Evolutionary conservation across 2,113 vertebrate species (phyloP), one percentile per base, ranked within the genome.

Genomic region (Melanotaenia duboulayi): DNA sequence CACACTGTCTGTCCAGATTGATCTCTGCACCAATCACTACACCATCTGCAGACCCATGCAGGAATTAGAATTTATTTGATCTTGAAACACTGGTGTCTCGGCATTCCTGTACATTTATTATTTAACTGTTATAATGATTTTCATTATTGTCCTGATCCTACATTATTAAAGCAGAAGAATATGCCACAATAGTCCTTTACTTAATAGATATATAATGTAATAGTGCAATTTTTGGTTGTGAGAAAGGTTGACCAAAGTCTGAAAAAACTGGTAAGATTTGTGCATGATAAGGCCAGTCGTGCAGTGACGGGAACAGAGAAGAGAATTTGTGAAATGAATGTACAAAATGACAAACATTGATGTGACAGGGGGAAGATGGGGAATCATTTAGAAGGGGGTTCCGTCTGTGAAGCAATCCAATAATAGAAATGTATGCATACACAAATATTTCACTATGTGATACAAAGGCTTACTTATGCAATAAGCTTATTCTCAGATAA

Each of bases 351-450:
- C 72, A 66, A 86, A 70, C 50, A 54, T 44, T 28, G 39, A 59
- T 74, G 72, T 82, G 86, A 90, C 83, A 85, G 51, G 5, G 63
- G 57, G 63, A 66, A 6, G 64, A 69, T 77, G 48, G 71, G 87
- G 90, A 90, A 63, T 92, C 80, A 88, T 73, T 86, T 74, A 84
- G 77, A 71, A 81, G 81, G 88, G 87, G 63, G 87, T 88, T 88
- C 90, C 91, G 87, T 78, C 66, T 80, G 78, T 49, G 37, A 50
- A 77, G 60, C 62, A 66, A 88, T 44, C 80, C 64, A 12, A 32
- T 84, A 78, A 82, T 75, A 78, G 85, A 69, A 79, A 35, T 20
- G 56, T 48, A 71, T 58, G 20, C 55, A 56, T 68, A 13, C 56
- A 76, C 46, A 76, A 32, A 69, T 54, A 49, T 67, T 71, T 66